Evolutionary conservation across 2,888 invertebrate genomes (phyloP).

Genomic region (Clusia tigrina): DNA sequence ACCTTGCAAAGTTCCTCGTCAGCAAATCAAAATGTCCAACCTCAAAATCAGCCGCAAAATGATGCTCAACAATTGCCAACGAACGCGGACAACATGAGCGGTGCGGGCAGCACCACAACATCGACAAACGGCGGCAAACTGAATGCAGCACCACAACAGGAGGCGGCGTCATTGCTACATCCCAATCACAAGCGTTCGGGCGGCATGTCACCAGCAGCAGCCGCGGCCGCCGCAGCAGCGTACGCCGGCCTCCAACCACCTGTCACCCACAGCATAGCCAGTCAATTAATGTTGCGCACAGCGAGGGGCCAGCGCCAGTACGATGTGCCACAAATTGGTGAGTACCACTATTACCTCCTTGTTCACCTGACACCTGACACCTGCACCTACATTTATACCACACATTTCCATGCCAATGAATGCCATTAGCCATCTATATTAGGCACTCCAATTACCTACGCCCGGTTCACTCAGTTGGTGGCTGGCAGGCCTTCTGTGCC

Average conservation of each 20-base stretch:
- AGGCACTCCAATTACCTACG: too few relatives aligned
- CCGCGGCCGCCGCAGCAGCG: constrained; percentile 31
- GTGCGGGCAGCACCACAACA: too few relatives aligned
- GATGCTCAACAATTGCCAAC: background rate
- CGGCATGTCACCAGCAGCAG: constrained; percentile 32
- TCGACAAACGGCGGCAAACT: background rate
- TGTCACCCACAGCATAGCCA: constrained; percentile 71
- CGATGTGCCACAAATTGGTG: constrained; percentile 88
- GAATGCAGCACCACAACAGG: constrained; percentile 10
- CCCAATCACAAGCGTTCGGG: constrained; percentile 60
- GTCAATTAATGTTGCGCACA: constrained; percentile 81
- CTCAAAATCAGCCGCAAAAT: too few relatives aligned
- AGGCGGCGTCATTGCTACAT: constrained; percentile 48
- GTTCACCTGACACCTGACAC: too few relatives aligned
- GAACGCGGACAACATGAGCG: background rate
- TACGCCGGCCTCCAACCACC: constrained; percentile 47
- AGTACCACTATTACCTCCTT: too few relatives aligned
- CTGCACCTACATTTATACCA: too few relatives aligned
- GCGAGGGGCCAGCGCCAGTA: constrained; percentile 79
- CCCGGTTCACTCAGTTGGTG: too few relatives aligned
- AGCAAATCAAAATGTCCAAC: background rate
- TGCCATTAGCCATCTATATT: too few relatives aligned
- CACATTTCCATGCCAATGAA: too few relatives aligned
- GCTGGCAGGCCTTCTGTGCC: too few relatives aligned
- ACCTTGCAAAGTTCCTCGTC: constrained; percentile 24